phyloP scores from a whole-genome alignment of 1,140 invertebrate species.

The Paraescarpia echinospica region DNA sequence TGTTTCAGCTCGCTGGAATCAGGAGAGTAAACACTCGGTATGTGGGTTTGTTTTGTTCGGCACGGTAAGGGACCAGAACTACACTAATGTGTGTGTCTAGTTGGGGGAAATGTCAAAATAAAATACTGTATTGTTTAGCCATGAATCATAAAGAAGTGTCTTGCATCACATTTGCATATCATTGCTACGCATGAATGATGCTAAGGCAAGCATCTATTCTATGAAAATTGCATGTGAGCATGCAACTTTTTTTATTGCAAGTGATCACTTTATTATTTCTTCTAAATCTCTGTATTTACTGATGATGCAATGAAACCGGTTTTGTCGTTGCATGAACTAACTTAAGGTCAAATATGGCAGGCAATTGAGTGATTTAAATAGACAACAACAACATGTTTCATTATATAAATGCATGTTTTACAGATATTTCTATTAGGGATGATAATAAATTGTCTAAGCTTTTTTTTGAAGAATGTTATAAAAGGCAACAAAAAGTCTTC shows the following conservation, averaged over 20 bases:
- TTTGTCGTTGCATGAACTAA: background rate
- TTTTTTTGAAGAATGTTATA: background rate
- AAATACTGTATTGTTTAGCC: background rate
- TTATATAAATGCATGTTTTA: background rate
- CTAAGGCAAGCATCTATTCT: background rate
- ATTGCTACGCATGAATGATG: background rate
- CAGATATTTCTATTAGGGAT: background rate
- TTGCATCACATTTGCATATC: background rate
- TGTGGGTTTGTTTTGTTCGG: conserved; percentile 4
- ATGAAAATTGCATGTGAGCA: background rate
- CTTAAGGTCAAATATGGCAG: background rate
- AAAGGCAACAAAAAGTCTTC: background rate
- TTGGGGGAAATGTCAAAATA: background rate
- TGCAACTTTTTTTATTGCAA: background rate
- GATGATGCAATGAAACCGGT: background rate
- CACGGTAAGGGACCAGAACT: background rate
- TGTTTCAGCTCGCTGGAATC: background rate
- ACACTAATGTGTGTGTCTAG: background rate
- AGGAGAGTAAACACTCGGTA: background rate
- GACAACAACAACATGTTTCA: background rate
- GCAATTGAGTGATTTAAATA: background rate
- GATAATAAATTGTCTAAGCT: background rate
- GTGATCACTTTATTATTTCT: background rate
- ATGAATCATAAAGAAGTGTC: background rate
- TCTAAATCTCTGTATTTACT: background rate